These are phyloP conservation scores for Rousettus madagascariensis DNA, from an alignment of 2,797 vertebrate species.

Conservation along the genomic window DNA sequence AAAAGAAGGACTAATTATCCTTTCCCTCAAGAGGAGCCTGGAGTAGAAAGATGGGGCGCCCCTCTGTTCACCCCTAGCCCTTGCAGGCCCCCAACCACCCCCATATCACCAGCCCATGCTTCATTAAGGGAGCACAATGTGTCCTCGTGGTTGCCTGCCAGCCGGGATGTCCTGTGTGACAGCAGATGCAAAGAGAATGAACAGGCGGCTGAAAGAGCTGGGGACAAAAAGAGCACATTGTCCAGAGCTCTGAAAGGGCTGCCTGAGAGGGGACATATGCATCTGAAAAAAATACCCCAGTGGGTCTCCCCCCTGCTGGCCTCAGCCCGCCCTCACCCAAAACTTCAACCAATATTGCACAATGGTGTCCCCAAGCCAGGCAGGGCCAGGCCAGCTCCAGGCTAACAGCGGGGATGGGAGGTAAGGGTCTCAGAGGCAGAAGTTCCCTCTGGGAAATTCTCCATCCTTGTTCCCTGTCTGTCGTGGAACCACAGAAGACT, in stretches of 20 bases:
- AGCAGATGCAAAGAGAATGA: conserved; percentile 88
- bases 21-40: conserved; percentile 24
- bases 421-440: neutral
- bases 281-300: conserved; percentile 78
- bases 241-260: conserved; percentile 90
- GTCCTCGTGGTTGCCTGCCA: conserved; percentile 84
- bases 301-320: conserved; percentile 68
- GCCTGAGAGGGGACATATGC: conserved; percentile 80
- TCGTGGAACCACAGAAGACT: neutral
- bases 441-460: conserved; percentile 4
- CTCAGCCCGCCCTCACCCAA: conserved; percentile 76
- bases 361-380: conserved; percentile 58
- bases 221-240: conserved; percentile 93
- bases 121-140: conserved; percentile 89
- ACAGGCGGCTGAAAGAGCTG: conserved; percentile 82
- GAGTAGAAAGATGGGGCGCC: conserved; percentile 66
- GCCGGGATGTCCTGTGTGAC: conserved; percentile 84
- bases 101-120: conserved; percentile 89
- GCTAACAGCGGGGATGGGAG: conserved; percentile 6
- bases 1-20: neutral
- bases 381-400: conserved; percentile 47
- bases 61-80: conserved; percentile 69
- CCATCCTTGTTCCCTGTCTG: neutral
- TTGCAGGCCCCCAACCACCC: conserved; percentile 75
- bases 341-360: conserved; percentile 62